Percentiles rank a stretch among this genome's conserved stretches.
phyloP scores from a whole-genome alignment of 2,113 vertebrate species.

The Vidua chalybeata region DNA sequence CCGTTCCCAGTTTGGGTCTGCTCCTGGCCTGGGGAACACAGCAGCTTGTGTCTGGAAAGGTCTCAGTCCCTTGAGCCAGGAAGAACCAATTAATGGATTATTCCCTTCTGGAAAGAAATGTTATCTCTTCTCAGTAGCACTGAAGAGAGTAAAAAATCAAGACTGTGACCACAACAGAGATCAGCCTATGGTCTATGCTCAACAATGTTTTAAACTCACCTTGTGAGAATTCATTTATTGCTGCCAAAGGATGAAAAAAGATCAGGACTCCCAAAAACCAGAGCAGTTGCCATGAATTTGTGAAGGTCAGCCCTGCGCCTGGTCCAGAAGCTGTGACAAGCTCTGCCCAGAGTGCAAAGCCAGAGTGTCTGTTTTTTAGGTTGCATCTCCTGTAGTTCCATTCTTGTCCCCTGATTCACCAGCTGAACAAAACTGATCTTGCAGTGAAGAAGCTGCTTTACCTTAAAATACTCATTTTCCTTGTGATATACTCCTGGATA shows the following conservation, averaged over 20 bases:
- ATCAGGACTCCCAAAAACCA: background rate
- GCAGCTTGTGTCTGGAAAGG: background rate
- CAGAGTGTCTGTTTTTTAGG: background rate
- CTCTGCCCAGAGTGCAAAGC: background rate
- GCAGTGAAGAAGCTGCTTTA: rapidly evolving
- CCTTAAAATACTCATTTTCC: background rate
- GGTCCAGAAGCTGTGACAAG: background rate
- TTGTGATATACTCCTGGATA: background rate
- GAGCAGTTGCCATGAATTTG: background rate
- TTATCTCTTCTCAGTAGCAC: background rate
- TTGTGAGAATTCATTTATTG: background rate
- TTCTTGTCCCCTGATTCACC: background rate
- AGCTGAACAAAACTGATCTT: background rate
- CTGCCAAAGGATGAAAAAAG: background rate
- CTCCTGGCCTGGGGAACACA: background rate
- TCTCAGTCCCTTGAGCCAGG: background rate
- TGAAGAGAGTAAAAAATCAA: background rate
- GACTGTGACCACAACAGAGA: background rate
- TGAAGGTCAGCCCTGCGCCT: background rate
- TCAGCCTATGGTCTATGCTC: background rate
- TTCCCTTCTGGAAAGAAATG: background rate
- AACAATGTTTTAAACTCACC: background rate
- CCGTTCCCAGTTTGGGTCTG: background rate
- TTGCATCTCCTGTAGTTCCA: background rate
- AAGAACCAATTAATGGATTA: background rate